phyloP scores from a whole-genome alignment of 1,140 invertebrate genomes.

The Charaxes varanes region DNA sequence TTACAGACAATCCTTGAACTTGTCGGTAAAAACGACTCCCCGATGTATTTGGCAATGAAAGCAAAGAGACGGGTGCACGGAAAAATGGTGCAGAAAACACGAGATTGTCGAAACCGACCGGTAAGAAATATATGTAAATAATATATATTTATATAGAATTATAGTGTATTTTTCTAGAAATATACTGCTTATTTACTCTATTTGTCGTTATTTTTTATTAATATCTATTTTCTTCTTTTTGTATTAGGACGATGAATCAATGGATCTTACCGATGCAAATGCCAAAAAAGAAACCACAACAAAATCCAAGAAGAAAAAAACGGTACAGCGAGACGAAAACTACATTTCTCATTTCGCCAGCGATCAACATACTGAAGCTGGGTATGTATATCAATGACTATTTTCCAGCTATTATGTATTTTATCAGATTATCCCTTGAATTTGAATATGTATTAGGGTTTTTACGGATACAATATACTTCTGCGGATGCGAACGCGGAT shows the following conservation, averaged over 20 bases:
- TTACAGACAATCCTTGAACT: constrained; percentile 96
- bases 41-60: constrained; percentile 83
- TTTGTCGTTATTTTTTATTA: constrained; percentile 2
- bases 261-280: constrained; percentile 31
- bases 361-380: constrained; percentile 92
- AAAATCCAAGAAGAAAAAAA: constrained; percentile 59
- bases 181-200: no score
- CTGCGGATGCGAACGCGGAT: no score
- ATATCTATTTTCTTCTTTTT: constrained; percentile 8
- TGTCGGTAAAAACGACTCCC: constrained; percentile 85
- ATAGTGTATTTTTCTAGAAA: no score
- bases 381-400: constrained; percentile 72
- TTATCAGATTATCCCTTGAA: no score
- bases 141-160: background rate
- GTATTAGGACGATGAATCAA: constrained; percentile 43
- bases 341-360: constrained; percentile 91
- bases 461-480: no score
- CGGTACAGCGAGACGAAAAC: constrained; percentile 77
- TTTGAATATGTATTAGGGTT: no score
- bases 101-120: constrained; percentile 38
- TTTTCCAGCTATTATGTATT: background rate
- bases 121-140: constrained; percentile 3
- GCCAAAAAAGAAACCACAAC: constrained; percentile 12
- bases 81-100: constrained; percentile 73
- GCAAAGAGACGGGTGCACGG: constrained; percentile 76